Evolutionary conservation across 2,113 vertebrate species (phyloP).

Genomic region (Saimiri boliviensis): DNA sequence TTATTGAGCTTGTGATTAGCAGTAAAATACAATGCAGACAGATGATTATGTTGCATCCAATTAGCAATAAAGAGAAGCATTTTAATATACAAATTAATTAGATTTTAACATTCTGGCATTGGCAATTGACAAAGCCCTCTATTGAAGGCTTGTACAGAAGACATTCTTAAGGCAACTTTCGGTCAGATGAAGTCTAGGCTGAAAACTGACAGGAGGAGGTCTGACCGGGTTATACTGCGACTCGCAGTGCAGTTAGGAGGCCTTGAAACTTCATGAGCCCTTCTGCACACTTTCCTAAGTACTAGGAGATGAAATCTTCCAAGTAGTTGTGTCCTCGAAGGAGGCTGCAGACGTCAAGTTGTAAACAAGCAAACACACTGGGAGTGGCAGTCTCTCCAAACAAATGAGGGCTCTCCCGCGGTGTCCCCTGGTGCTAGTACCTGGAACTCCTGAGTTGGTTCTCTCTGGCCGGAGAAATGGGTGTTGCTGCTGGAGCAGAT

Average conservation of each 20-base stretch:
- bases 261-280: neutral
- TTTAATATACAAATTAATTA: slow-evolving; percentile 56
- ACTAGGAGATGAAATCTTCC: neutral
- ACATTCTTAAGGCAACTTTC: neutral
- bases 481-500: neutral
- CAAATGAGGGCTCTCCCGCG: neutral
- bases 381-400: neutral
- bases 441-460: neutral
- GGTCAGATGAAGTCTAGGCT: neutral
- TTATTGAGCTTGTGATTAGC: slow-evolving; percentile 33
- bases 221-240: rapidly evolving
- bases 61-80: slow-evolving; percentile 50
- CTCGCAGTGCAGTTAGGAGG: neutral
- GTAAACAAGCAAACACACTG: rapidly evolving
- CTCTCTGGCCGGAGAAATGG: neutral
- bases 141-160: neutral
- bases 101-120: slow-evolving; percentile 7
- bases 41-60: slow-evolving; percentile 14
- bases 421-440: neutral
- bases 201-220: neutral
- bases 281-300: neutral
- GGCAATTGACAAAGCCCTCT: neutral
- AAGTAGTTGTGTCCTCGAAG: neutral
- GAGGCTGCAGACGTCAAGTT: neutral
- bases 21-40: slow-evolving; percentile 39